A percentile compares a stretch with the other conserved stretches of the same genome.
Conservation (phyloP, 2,888 invertebrate genomes). For the Pemphredon lugubris region DNA sequence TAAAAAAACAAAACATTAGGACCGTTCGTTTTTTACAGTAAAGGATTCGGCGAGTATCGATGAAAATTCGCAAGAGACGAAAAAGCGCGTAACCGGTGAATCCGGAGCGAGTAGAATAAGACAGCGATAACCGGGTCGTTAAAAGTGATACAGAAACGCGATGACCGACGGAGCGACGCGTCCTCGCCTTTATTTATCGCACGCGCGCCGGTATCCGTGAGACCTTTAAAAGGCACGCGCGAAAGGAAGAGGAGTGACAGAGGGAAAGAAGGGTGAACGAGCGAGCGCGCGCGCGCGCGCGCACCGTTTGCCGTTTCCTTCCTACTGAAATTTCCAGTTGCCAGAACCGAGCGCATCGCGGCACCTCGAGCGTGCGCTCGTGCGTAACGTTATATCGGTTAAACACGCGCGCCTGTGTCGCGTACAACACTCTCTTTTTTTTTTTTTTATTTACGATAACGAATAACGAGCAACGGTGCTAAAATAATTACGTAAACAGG, state of each 20-base stretch:
- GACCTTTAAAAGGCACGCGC: constrained; percentile 53
- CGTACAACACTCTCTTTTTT: no score
- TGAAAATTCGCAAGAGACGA: not conserved
- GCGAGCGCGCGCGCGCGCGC: no score
- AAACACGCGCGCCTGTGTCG: no score
- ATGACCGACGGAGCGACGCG: constrained; percentile 32
- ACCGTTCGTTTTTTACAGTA: no score
- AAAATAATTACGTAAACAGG: no score
- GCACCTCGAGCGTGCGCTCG: constrained; percentile 16
- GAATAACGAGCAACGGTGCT: constrained; percentile 1
- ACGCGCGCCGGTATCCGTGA: constrained; percentile 39
- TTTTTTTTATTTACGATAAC: constrained; percentile 30
- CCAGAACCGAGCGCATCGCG: constrained; percentile 18
- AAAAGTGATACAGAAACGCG: constrained; percentile 18
- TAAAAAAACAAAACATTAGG: no score
- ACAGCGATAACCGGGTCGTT: constrained; percentile 5
- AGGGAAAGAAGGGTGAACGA: no score
- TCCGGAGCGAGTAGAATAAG: constrained; percentile 13
- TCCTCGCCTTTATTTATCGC: constrained; percentile 37
- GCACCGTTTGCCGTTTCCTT: constrained; percentile 33
- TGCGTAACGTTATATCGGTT: no score
- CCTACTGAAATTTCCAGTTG: constrained; percentile 49
- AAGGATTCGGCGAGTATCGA: not conserved
- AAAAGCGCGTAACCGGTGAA: not conserved
- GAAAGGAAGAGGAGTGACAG: constrained; percentile 24